Conservation (phyloP, 2,888 invertebrate genomes). For the Timandra comae region DNA sequence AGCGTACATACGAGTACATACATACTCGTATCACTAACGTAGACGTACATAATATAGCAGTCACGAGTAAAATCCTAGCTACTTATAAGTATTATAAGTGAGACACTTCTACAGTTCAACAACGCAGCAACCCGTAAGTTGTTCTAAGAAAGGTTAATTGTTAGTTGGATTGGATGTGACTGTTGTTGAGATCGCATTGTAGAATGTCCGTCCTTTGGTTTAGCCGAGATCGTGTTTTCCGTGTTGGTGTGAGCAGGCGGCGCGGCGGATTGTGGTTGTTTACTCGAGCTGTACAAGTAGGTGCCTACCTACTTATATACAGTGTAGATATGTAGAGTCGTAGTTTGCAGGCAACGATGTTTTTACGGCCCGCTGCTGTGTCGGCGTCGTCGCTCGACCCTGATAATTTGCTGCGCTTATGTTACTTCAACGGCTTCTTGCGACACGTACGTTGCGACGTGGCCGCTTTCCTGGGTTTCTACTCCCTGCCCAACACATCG, state of each 20-base stretch:
- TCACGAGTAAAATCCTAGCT: neutral
- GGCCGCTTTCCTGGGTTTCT: constrained; percentile 59
- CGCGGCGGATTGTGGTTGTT: constrained; percentile 42
- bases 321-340: constrained; percentile 30
- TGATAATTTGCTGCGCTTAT: constrained; percentile 74
- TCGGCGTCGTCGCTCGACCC: constrained; percentile 65
- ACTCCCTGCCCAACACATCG: constrained; percentile 40
- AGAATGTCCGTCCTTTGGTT: constrained; percentile 47
- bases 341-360: constrained; percentile 51
- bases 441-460: constrained; percentile 44
- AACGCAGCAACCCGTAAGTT: too few relatives aligned
- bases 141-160: too few relatives aligned
- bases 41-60: neutral
- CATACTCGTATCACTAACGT: neutral
- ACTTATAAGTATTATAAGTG: too few relatives aligned
- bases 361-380: constrained; percentile 50
- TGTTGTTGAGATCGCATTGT: constrained; percentile 36
- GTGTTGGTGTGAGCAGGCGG: constrained; percentile 36
- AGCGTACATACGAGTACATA: too few relatives aligned
- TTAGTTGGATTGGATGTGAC: constrained; percentile 27
- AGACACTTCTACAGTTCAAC: too few relatives aligned
- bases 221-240: constrained; percentile 56
- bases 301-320: constrained; percentile 23
- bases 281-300: constrained; percentile 38
- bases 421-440: constrained; percentile 76